A percentile compares a stretch with the other conserved stretches of the same genome.
phyloP scores from a whole-genome alignment of 2,888 invertebrate genomes.

The Aporophyla lueneburgensis region DNA sequence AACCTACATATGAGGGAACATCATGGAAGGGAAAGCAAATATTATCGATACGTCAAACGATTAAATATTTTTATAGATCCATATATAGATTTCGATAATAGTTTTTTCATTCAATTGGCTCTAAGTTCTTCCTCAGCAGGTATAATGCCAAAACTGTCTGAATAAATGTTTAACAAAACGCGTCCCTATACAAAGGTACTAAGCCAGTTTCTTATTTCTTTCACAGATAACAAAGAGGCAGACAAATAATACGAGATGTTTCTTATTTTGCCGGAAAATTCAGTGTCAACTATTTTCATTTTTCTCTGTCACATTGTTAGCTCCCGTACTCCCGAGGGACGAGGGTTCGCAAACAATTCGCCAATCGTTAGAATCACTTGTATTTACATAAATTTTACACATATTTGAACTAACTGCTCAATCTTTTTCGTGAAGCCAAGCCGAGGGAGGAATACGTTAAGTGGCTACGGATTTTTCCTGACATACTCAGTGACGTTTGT shows the following conservation, averaged over 20 bases:
- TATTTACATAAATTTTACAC: constrained; percentile 67
- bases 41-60: background rate
- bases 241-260: constrained; percentile 58
- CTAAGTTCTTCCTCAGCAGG: background rate
- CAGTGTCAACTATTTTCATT: constrained; percentile 69
- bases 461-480: background rate
- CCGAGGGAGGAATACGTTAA: background rate
- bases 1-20: background rate
- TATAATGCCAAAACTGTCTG: constrained; percentile 21
- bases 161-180: constrained; percentile 36
- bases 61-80: constrained; percentile 1
- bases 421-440: constrained; percentile 43
- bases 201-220: constrained; percentile 44
- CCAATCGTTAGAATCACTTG: constrained; percentile 65
- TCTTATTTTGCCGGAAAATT: constrained; percentile 60
- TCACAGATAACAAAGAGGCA: constrained; percentile 48
- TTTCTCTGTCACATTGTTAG: constrained; percentile 66
- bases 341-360: constrained; percentile 64
- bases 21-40: background rate
- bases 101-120: constrained; percentile 2
- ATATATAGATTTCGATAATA: background rate
- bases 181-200: constrained; percentile 20
- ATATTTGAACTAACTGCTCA: constrained; percentile 64
- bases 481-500: background rate
- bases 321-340: constrained; percentile 51